Base-by-base conservation (phyloP, 2,888 invertebrate genomes). In the Torymus tubicola region DNA sequence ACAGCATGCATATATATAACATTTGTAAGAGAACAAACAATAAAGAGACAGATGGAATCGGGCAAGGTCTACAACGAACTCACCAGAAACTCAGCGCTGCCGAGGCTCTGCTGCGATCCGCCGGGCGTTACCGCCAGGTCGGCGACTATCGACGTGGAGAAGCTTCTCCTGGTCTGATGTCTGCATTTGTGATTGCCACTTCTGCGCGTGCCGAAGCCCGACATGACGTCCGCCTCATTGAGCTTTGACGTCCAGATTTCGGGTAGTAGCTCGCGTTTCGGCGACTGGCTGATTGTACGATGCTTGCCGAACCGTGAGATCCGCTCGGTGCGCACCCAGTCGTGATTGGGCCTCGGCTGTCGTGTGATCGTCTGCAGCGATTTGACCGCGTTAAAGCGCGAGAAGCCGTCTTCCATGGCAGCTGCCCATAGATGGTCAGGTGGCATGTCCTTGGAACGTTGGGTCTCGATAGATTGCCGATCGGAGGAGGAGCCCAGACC, bases 81-180 rank as follows among this genome's bases (percentile, higher is more conserved):
- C 84, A 89, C 89, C 89, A 87, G 76, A 82, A 88, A 88, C 71
- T 89, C 89, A 18, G 84, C 86, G 74, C 89, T 89, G 61, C 86
- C 89, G 14, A 89, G 86, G 63, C 89, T 89, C 84, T 88, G 89
- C 79, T 88, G 88, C 8, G 89, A 89, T n/a, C 88, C 89, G 13
- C 85, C 87, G 0, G 88, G 88, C 1, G 88, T 86, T 14, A 84
- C 82, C 2, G 89, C 88, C 0, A 89, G 84, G 79, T 89, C 89
- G 31, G 89, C 88, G 60, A 89, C 88, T 72, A 89, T 87, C 42
- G 89, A 89, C 12, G 88, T 89, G 4, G 89, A 89, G 80, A 88
- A 89, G 81, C 89, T 89, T 68, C 89, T 85, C 18, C 89, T 84
- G 0, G 89, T 84, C 77, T 88, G 89, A 82, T 88, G 88, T 13